phyloP scores from a whole-genome alignment of 2,888 invertebrate species.

The Nysson spinosus region DNA sequence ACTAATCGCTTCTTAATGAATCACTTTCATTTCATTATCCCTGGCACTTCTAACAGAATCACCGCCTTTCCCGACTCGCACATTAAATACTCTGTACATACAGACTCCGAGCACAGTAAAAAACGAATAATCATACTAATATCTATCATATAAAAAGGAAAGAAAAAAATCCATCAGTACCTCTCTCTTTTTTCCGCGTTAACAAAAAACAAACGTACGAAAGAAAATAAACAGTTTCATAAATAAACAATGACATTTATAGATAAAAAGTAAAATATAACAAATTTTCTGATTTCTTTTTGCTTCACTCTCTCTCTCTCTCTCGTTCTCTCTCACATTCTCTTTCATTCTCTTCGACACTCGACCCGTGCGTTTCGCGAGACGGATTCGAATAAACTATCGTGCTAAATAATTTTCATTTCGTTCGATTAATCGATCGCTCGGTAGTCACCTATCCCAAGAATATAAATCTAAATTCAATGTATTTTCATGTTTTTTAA shows the following conservation, averaged over 20 bases:
- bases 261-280: slow-evolving; percentile 73
- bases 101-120: slow-evolving; percentile 26
- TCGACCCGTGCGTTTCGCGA: slow-evolving; percentile 63
- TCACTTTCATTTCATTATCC: no score
- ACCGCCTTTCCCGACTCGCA: slow-evolving; percentile 20
- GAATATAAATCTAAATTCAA: slow-evolving; percentile 36
- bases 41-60: slow-evolving; percentile 6
- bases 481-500: slow-evolving; percentile 24
- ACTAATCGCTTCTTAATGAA: no score
- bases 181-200: slow-evolving; percentile 62
- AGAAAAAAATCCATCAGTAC: slow-evolving; percentile 54
- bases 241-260: slow-evolving; percentile 76
- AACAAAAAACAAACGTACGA: slow-evolving; percentile 73
- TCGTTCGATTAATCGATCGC: slow-evolving; percentile 5
- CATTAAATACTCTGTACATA: slow-evolving; percentile 47
- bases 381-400: slow-evolving; percentile 58
- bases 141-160: slow-evolving; percentile 5
- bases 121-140: slow-evolving; percentile 43
- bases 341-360: slow-evolving; percentile 2
- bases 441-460: slow-evolving; percentile 27
- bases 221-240: slow-evolving; percentile 75
- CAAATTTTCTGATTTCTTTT: slow-evolving; percentile 66
- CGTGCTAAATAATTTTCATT: slow-evolving; percentile 30
- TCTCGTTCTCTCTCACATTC: no score
- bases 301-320: no score